Percentiles rank a stretch among this genome's conserved stretches.
These are phyloP conservation scores for Pipistrellus kuhlii DNA, from an alignment of 2,797 vertebrate species.

Conservation along the genomic window DNA sequence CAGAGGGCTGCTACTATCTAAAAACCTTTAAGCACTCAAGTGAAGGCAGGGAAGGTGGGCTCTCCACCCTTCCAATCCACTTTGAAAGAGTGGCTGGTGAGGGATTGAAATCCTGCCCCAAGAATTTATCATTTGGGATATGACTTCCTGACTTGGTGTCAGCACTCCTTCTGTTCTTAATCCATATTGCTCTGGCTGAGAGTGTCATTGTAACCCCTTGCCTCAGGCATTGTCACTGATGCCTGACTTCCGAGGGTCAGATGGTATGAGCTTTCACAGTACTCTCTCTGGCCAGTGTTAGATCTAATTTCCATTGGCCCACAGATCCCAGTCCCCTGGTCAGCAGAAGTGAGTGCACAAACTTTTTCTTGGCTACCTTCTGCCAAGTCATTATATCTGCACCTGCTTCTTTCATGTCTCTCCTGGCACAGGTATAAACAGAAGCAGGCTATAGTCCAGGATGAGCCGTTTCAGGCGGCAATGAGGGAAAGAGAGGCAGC, in stretches of 20 bases:
- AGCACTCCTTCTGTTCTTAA: not conserved
- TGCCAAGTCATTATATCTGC: not conserved
- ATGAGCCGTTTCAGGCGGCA: slow-evolving; percentile 89
- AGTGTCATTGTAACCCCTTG: not conserved
- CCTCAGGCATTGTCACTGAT: not conserved
- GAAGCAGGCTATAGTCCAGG: slow-evolving; percentile 90
- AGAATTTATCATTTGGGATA: not conserved
- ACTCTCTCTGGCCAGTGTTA: not conserved
- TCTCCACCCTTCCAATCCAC: not conserved
- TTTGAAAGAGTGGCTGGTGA: not conserved
- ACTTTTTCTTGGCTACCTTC: not conserved
- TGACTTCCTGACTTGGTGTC: not conserved
- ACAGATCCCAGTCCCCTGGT: not conserved
- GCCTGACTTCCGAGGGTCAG: not conserved
- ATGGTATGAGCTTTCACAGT: not conserved
- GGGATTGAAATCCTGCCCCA: not conserved
- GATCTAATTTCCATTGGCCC: not conserved
- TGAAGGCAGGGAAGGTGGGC: not conserved
- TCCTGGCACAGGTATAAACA: slow-evolving; percentile 88
- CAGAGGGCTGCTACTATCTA: not conserved
- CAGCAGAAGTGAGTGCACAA: not conserved
- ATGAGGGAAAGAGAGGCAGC: slow-evolving; percentile 89
- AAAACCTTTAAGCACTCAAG: not conserved
- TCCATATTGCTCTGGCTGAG: not conserved
- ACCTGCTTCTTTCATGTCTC: not conserved